Conservation (phyloP, 2,797 vertebrate genomes). For the Fistularia tabacaria region DNA sequence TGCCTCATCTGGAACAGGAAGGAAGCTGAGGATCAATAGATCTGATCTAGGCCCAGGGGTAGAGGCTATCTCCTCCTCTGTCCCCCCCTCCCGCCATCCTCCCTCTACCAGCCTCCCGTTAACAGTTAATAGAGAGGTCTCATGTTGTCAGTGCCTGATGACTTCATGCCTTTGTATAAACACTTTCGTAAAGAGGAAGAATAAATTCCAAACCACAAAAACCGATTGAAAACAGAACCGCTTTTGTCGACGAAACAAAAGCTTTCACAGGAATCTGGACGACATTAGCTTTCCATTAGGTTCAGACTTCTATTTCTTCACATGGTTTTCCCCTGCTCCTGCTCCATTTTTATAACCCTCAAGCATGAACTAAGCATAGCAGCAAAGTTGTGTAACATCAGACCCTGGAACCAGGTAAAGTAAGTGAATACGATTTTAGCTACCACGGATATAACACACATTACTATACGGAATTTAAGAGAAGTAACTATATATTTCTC, state of each 20-base stretch:
- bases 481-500: no score
- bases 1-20: slow-evolving; percentile 74
- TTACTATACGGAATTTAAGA: no score
- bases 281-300: no score
- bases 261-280: slow-evolving; percentile 14
- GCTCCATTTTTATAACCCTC: slow-evolving; percentile 21
- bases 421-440: slow-evolving; percentile 29
- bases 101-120: slow-evolving; percentile 28
- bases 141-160: slow-evolving; percentile 54
- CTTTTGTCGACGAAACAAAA: slow-evolving; percentile 1
- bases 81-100: slow-evolving; percentile 11
- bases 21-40: slow-evolving; percentile 73
- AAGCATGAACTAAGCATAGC: slow-evolving; percentile 4
- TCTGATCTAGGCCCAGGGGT: slow-evolving; percentile 64
- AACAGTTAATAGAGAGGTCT: slow-evolving; percentile 58
- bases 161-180: slow-evolving; percentile 56
- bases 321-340: slow-evolving; percentile 22
- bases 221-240: slow-evolving; percentile 3
- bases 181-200: slow-evolving; percentile 27
- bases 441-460: background rate
- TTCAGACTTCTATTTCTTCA: slow-evolving; percentile 28
- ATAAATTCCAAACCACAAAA: slow-evolving; percentile 21
- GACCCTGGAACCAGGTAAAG: slow-evolving; percentile 1
- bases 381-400: slow-evolving; percentile 29
- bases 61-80: slow-evolving; percentile 49